Percentiles rank a stretch among this genome's conserved stretches.
Conservation (phyloP, 2,113 vertebrate species). For the Mastomys coucha region DNA sequence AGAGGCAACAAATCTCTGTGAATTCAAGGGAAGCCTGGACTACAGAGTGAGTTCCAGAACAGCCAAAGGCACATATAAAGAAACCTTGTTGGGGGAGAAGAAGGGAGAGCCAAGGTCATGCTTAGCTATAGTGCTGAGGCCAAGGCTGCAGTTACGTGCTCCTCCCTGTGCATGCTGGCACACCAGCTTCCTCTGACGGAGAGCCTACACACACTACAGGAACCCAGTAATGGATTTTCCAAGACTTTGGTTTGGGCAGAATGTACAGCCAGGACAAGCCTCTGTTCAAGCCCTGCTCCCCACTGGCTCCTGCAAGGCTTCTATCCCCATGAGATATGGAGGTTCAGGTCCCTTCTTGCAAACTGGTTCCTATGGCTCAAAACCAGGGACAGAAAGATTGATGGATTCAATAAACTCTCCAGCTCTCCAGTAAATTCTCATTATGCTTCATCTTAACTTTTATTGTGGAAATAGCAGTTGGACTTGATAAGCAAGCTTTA, state of each 20-base stretch:
- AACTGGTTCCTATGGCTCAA: background rate
- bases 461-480: constrained; percentile 40
- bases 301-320: background rate
- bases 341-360: background rate
- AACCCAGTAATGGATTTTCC: background rate
- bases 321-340: background rate
- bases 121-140: background rate
- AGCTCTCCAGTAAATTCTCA: background rate
- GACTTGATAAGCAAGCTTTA: background rate
- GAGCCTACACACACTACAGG: background rate
- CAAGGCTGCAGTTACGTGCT: background rate
- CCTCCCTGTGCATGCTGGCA: background rate
- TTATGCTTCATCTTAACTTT: constrained; percentile 25
- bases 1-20: background rate
- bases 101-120: background rate
- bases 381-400: background rate
- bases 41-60: background rate
- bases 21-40: background rate
- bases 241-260: background rate
- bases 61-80: background rate
- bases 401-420: constrained; percentile 11
- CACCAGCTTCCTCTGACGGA: background rate
- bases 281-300: background rate
- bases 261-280: background rate
- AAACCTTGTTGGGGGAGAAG: background rate